These are phyloP conservation scores for Lepus americanus DNA, from an alignment of 2,113 vertebrate species.

Conservation along the genomic window DNA sequence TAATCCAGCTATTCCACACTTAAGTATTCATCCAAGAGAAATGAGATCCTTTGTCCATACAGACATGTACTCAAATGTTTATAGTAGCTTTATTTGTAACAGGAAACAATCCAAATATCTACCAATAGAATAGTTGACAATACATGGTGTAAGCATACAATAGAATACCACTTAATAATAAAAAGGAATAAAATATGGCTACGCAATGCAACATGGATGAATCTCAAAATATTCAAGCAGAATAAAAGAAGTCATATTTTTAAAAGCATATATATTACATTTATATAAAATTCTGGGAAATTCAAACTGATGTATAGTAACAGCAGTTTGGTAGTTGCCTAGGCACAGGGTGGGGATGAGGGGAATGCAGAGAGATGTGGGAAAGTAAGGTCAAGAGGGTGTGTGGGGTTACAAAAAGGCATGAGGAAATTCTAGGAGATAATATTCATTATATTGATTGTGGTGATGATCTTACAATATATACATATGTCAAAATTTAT, in stretches of 20 bases:
- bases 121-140: not conserved
- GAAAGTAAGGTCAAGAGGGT: not conserved
- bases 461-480: not conserved
- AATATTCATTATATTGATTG: conserved; percentile 10
- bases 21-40: not conserved
- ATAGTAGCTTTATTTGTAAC: conserved; percentile 10
- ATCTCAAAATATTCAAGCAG: conserved; percentile 25
- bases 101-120: conserved; percentile 50
- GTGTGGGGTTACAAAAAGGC: not conserved
- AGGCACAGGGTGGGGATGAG: too few relatives aligned
- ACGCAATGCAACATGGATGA: conserved; percentile 4
- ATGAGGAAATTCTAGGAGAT: not conserved
- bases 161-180: not conserved
- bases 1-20: not conserved
- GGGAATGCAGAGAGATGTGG: not conserved
- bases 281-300: conserved; percentile 28
- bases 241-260: not conserved
- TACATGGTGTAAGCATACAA: not conserved
- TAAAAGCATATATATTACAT: not conserved
- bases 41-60: conserved; percentile 16
- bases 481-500: conserved; percentile 21
- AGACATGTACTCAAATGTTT: conserved; percentile 28
- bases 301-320: not conserved
- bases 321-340: conserved; percentile 7
- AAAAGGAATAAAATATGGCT: conserved; percentile 41